Percentiles rank a stretch among this genome's conserved stretches.
Conservation (phyloP, 2,888 invertebrate genomes). For the Acanthosepion pharaonis region DNA sequence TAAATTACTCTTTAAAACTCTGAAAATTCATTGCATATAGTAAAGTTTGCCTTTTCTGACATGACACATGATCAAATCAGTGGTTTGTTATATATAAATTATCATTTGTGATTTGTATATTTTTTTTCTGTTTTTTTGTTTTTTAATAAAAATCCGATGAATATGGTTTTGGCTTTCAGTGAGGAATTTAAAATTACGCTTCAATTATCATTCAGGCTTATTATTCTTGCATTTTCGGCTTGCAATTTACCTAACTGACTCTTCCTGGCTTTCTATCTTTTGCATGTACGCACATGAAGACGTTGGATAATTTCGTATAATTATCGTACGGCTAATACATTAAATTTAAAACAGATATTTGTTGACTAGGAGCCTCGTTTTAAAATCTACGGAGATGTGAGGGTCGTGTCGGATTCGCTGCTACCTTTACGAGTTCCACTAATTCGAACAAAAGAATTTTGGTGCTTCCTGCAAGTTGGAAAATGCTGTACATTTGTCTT, state of each 20-base stretch:
- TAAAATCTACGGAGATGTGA: not conserved
- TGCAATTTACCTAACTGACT: not conserved
- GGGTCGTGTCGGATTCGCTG: too few species aligned
- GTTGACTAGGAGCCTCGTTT: slow-evolving; percentile 33
- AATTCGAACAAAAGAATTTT: too few species aligned
- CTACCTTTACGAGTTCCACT: too few species aligned
- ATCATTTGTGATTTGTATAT: too few species aligned
- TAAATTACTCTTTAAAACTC: not conserved
- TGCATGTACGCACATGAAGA: not conserved
- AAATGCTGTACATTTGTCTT: too few species aligned
- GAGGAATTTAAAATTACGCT: slow-evolving; percentile 25
- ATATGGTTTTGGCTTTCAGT: not conserved
- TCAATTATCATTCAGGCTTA: not conserved
- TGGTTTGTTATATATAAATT: too few species aligned
- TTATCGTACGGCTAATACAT: not conserved
- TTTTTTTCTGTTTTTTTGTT: too few species aligned
- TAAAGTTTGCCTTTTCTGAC: not conserved
- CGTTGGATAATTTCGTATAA: not conserved
- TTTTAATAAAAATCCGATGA: not conserved
- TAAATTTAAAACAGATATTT: slow-evolving; percentile 21
- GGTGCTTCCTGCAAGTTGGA: too few species aligned
- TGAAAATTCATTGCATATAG: not conserved
- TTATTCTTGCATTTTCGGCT: not conserved
- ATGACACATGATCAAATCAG: too few species aligned
- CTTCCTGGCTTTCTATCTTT: slow-evolving; percentile 15